Conservation (phyloP, 2,888 invertebrate genomes). For the Herminia tarsipennalis region DNA sequence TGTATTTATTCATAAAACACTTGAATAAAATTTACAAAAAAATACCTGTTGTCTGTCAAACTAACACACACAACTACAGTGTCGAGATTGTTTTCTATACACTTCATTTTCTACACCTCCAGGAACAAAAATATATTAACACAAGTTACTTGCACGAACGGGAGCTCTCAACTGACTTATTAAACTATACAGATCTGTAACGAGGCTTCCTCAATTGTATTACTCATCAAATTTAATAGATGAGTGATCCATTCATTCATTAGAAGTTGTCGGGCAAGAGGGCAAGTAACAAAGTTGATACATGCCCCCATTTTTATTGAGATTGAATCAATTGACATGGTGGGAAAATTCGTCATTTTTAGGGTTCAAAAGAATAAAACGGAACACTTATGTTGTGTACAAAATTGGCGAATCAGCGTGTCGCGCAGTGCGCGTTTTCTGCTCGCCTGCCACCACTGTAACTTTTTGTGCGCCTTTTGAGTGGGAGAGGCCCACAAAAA, state of each 20-base stretch:
- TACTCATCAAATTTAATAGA: constrained; percentile 37
- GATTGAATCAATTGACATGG: constrained; percentile 23
- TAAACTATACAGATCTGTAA: constrained; percentile 12
- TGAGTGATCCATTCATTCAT: constrained; percentile 30
- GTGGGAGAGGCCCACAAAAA: too few relatives aligned
- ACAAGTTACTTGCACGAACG: constrained; percentile 2
- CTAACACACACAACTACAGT: constrained; percentile 22
- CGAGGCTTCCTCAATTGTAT: constrained; percentile 13
- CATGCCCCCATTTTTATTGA: constrained; percentile 16
- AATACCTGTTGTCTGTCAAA: constrained; percentile 39
- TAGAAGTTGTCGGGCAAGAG: constrained; percentile 16
- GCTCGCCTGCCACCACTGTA: too few relatives aligned
- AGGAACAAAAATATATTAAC: too few relatives aligned
- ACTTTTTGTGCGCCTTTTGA: too few relatives aligned
- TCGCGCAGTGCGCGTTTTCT: too few relatives aligned
- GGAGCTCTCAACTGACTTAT: constrained; percentile 26
- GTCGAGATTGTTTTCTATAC: constrained; percentile 18
- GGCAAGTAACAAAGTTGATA: constrained; percentile 17
- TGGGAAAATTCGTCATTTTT: not conserved
- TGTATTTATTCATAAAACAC: too few relatives aligned
- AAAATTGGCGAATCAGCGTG: too few relatives aligned
- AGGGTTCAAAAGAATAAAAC: not conserved
- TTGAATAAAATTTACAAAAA: too few relatives aligned
- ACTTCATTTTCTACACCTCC: constrained; percentile 22
- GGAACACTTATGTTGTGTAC: not conserved